These are phyloP conservation scores for Setipinna tenuifilis DNA, from an alignment of 2,797 vertebrate genomes.

Conservation along the genomic window DNA sequence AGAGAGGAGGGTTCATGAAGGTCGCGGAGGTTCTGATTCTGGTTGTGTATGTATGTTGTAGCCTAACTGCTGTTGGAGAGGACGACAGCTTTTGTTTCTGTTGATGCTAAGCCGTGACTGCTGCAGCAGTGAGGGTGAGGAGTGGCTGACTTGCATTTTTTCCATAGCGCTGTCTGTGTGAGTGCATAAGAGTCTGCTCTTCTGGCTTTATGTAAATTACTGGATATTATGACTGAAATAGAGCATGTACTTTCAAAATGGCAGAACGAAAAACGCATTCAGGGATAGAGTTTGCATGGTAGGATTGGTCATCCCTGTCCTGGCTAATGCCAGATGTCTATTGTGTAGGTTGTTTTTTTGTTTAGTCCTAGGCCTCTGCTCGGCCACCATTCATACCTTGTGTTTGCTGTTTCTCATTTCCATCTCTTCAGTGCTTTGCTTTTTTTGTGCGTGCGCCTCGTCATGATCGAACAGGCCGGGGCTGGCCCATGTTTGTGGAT, in stretches of 20 bases:
- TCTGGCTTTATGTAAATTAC: conserved; percentile 14
- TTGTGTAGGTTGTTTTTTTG: not conserved
- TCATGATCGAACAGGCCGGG: conserved; percentile 41
- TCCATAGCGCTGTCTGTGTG: conserved; percentile 63
- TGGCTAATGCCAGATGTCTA: not conserved
- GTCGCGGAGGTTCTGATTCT: conserved; percentile 65
- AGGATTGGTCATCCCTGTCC: not conserved
- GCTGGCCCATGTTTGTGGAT: conserved; percentile 50
- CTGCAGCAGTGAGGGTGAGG: conserved; percentile 78
- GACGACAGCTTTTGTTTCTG: conserved; percentile 58
- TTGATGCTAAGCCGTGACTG: conserved; percentile 51
- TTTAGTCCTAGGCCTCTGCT: not conserved
- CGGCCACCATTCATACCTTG: conserved; percentile 43
- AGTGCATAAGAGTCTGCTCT: conserved; percentile 45
- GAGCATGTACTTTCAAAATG: not conserved
- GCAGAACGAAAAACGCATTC: not conserved
- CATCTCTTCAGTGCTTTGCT: conserved; percentile 29
- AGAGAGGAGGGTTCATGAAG: conserved; percentile 68
- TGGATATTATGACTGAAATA: not conserved
- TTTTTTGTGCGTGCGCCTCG: conserved; percentile 37
- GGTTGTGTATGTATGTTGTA: conserved; percentile 27
- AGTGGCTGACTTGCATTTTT: conserved; percentile 76
- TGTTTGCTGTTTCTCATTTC: conserved; percentile 61
- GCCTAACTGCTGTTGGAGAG: conserved; percentile 29
- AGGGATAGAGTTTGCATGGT: not conserved